phyloP scores from a whole-genome alignment of 2,888 invertebrate species.

The Cepaea hortensis region DNA sequence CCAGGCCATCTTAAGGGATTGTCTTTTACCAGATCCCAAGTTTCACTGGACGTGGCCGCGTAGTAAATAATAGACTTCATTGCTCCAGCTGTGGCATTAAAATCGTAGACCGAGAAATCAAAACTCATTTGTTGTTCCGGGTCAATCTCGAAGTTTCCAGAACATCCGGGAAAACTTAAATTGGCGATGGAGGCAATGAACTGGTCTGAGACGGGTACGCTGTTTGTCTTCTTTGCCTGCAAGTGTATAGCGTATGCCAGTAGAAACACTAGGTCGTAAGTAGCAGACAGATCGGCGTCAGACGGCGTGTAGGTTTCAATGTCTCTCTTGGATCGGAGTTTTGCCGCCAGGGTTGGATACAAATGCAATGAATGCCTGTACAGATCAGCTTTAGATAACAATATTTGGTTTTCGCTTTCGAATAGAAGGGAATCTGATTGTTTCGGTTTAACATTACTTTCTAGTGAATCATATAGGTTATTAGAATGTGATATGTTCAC shows the following conservation, averaged over 20 bases:
- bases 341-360: background rate
- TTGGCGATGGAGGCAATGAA: constrained; percentile 18
- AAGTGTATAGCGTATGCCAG: constrained; percentile 19
- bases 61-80: constrained; percentile 13
- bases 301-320: background rate
- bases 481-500: background rate
- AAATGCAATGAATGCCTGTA: background rate
- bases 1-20: constrained; percentile 33
- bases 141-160: constrained; percentile 21
- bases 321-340: constrained; percentile 21
- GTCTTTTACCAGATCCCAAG: constrained; percentile 7
- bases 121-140: background rate
- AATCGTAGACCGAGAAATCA: constrained; percentile 42
- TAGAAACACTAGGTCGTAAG: constrained; percentile 31
- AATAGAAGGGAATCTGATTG: background rate
- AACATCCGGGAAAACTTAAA: constrained; percentile 3
- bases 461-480: background rate
- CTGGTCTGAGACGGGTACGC: background rate
- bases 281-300: constrained; percentile 26
- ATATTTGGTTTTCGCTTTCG: background rate
- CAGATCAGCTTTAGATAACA: background rate
- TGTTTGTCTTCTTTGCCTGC: background rate
- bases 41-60: background rate
- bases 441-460: background rate
- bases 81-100: constrained; percentile 9